Conservation (phyloP, 2,113 vertebrate species). For the Nematolebias whitei region DNA sequence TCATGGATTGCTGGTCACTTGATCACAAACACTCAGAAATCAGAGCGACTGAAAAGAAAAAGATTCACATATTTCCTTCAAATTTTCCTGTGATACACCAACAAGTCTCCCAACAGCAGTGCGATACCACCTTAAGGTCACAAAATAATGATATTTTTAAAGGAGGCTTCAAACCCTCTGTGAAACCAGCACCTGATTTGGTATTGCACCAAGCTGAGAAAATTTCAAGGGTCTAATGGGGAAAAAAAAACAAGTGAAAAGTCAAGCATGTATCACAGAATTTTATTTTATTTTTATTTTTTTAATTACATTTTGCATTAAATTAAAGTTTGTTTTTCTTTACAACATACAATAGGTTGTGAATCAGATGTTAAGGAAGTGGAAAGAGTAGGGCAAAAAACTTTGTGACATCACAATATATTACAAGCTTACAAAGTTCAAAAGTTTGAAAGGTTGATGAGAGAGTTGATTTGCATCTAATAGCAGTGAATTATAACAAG, state of each 20-base stretch:
- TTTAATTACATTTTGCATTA: conserved; percentile 86
- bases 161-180: conserved; percentile 23
- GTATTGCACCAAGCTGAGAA: conserved; percentile 2
- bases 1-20: too few species aligned
- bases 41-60: too few species aligned
- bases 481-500: conserved; percentile 86
- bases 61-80: too few species aligned
- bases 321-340: conserved; percentile 89
- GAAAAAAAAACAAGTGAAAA: conserved; percentile 37
- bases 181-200: conserved; percentile 15
- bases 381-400: conserved; percentile 87
- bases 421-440: conserved; percentile 95
- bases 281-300: conserved; percentile 90
- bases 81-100: too few species aligned
- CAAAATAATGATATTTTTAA: conserved; percentile 29
- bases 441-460: conserved; percentile 81
- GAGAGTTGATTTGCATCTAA: conserved; percentile 83
- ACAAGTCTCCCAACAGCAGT: not conserved
- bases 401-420: conserved; percentile 93
- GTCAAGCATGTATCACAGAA: conserved; percentile 61
- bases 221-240: conserved; percentile 22
- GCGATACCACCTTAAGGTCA: conserved; percentile 37
- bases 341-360: conserved; percentile 93
- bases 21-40: too few species aligned
- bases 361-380: conserved; percentile 93